These are phyloP conservation scores for Drosophila formosana DNA, from an alignment of 2,888 invertebrate species.

Conservation along the genomic window DNA sequence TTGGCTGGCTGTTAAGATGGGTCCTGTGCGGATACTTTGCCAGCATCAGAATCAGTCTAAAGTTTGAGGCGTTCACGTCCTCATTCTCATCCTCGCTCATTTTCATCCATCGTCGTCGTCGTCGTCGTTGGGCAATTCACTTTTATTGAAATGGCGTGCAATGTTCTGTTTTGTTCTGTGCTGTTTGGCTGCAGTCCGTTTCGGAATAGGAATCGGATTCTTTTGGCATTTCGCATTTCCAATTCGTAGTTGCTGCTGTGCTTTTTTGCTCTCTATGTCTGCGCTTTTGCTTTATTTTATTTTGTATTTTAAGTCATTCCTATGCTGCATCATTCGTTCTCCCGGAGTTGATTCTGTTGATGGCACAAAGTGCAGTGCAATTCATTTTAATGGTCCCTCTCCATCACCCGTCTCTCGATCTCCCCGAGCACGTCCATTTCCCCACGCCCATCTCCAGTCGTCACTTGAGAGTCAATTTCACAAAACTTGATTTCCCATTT, in stretches of 20 bases:
- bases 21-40: constrained; percentile 69
- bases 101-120: constrained; percentile 27
- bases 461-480: constrained; percentile 84
- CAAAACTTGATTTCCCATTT: constrained; percentile 82
- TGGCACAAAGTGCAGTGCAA: constrained; percentile 83
- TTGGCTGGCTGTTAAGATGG: constrained; percentile 23
- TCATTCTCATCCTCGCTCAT: constrained; percentile 3
- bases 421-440: background rate
- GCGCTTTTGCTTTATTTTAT: constrained; percentile 69
- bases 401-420: constrained; percentile 5
- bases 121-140: constrained; percentile 80
- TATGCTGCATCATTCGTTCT: constrained; percentile 77
- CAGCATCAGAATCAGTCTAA: constrained; percentile 62
- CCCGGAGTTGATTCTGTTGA: constrained; percentile 81
- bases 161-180: constrained; percentile 70
- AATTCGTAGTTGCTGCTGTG: constrained; percentile 51
- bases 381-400: constrained; percentile 79
- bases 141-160: constrained; percentile 84
- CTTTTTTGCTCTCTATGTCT: constrained; percentile 43
- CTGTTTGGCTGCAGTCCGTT: constrained; percentile 34
- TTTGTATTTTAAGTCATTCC: constrained; percentile 80
- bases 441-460: constrained; percentile 37
- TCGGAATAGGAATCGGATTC: constrained; percentile 55
- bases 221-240: constrained; percentile 58
- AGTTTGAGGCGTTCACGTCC: constrained; percentile 61